Conservation (phyloP, 2,113 vertebrate species). For the Oncorhynchus masou region DNA sequence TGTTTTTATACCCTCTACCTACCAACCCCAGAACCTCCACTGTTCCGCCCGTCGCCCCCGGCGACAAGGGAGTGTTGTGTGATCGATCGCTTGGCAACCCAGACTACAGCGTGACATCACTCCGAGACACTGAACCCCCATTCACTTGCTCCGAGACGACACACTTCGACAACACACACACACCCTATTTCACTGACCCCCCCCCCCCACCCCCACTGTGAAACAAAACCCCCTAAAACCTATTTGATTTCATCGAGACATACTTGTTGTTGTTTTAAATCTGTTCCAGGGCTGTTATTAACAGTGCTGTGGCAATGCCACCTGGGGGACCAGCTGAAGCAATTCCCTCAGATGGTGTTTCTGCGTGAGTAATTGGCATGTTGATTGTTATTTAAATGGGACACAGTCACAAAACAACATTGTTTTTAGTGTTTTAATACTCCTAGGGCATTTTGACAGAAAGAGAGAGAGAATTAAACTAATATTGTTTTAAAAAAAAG, state of each 20-base stretch:
- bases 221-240: not conserved
- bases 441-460: not conserved
- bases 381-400: constrained; percentile 45
- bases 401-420: constrained; percentile 1
- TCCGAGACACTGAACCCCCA: constrained; percentile 17
- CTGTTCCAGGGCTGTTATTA: constrained; percentile 27
- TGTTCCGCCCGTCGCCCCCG: constrained; percentile 43
- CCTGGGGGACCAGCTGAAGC: constrained; percentile 16
- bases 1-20: constrained; percentile 60
- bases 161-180: constrained; percentile 9
- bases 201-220: not conserved
- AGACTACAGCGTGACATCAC: constrained; percentile 13
- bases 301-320: constrained; percentile 7
- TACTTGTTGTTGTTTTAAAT: not conserved
- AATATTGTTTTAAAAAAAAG: no score
- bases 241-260: not conserved
- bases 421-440: constrained; percentile 29
- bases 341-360: constrained; percentile 46
- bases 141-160: not conserved
- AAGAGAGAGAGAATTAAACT: not conserved
- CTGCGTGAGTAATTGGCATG: constrained; percentile 38
- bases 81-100: constrained; percentile 43
- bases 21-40: constrained; percentile 46
- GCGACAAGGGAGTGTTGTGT: constrained; percentile 41
- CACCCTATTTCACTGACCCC: not conserved